Evolutionary conservation across 2,113 vertebrate species (phyloP), one percentile per base, ranked within the genome.

Genomic region (Protobothrops flavoviridis): DNA sequence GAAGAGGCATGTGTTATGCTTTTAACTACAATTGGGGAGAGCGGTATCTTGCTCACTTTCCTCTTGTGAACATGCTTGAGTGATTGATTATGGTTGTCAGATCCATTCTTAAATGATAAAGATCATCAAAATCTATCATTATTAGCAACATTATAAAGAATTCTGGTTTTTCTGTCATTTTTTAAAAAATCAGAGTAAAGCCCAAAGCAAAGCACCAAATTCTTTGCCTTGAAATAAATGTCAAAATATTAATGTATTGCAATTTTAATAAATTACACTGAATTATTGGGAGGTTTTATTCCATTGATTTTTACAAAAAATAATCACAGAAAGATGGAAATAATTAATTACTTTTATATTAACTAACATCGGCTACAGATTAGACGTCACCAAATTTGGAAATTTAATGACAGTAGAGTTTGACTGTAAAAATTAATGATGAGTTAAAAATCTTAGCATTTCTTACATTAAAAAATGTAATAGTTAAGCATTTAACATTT

Each of bases 171-270:
- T 89, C 88, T 61, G 21, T 26, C 88, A 8, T 43, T 89, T 86
- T 48, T 52, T 10, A 24, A 26, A 56, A 43, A 53, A 23, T 20
- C 23, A 26, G 94, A 23, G 48, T 64, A 94, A 48, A 85, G 87
- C 93, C 95, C 87, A 95, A 91, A 97, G 74, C 59, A 93, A 94
- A 92, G 13, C 0, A 0, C 13, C 59, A 64, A 29, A 64, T 93
- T 33, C 5, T 43, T n/a, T 17, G 2, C 90, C 92, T 97, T 96
- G 95, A 97, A 97, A 96, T 94, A 87, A 85, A 95, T 96, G 45
- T 5, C 3, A 57, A 59, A 94, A 93, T 88, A 5, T 96, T 96
- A 96, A 45, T 26, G 0, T 26, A 2, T 91, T 91, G 0, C 21
- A 3, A 90, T 88, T 87, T 29, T 92, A 85, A 91, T 29, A 0